These are phyloP conservation scores for Auanema freiburgensis DNA, from an alignment of 2,888 invertebrate genomes.

Conservation along the genomic window DNA sequence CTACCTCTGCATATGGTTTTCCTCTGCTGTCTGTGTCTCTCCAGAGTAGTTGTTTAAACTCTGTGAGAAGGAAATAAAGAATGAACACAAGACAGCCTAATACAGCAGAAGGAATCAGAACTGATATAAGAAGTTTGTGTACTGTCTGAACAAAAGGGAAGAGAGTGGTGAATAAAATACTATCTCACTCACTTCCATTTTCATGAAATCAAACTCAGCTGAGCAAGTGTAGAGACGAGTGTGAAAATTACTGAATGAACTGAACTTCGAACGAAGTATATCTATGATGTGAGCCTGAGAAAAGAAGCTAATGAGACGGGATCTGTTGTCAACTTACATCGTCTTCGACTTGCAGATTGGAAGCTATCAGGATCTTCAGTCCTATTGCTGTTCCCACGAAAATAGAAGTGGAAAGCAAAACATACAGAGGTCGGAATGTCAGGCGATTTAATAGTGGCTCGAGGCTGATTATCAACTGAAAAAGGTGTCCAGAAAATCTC, in stretches of 20 bases:
- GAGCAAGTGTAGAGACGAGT: conserved; percentile 80
- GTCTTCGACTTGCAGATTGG: conserved; percentile 65
- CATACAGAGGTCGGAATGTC: conserved; percentile 41
- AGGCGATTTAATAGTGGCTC: conserved; percentile 25
- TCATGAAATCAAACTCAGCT: conserved; percentile 77
- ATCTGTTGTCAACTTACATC: conserved; percentile 65
- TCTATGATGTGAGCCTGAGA: conserved; percentile 77
- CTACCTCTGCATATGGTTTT: conserved; percentile 17
- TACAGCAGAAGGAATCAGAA: conserved; percentile 67
- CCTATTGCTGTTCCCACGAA: conserved; percentile 64
- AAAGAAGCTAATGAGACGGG: too few species aligned
- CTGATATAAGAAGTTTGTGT: conserved; percentile 69
- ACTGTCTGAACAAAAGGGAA: conserved; percentile 65
- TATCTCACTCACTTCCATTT: conserved; percentile 61
- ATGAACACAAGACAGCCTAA: conserved; percentile 10
- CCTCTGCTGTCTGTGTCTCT: conserved; percentile 2
- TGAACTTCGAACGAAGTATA: conserved; percentile 76
- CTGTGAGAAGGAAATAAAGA: conserved; percentile 10
- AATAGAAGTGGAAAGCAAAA: conserved; percentile 57
- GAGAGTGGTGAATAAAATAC: neutral
- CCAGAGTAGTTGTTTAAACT: conserved; percentile 12
- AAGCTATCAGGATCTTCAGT: conserved; percentile 65
- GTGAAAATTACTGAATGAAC: conserved; percentile 75
- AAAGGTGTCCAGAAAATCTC: neutral
- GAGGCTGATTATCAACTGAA: conserved; percentile 35